Evolutionary conservation across 1,140 invertebrate genomes (phyloP), one percentile per base, ranked within the genome.

Genomic region (Colletes gigas): DNA sequence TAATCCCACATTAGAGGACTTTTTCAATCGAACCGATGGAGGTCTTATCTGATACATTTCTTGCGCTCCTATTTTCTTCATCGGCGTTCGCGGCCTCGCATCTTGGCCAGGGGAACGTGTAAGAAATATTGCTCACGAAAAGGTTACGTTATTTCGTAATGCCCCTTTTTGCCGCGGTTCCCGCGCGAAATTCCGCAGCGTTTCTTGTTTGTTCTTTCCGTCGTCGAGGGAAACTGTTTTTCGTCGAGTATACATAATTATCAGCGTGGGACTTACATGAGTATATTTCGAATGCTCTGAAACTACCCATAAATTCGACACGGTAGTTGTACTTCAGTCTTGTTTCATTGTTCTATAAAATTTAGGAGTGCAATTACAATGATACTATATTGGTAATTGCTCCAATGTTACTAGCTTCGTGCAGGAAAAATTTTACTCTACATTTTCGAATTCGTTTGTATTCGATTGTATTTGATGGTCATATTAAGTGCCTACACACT

Each of bases 11-110:
- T 79, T 79, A 79, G 60, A 72, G 39, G 15, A 65, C 39, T 73
- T 73, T 78, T 73, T 79, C 77, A 50, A 50, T 62, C 44, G 59
- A 30, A 8, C 39, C 39, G 77, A 73, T 19, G 19, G 69, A 39
- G 39, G 50, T 6, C 50, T 78, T 72, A 78, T 78, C 69, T 73
- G 69, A 79, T 79, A 79, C 69, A 73, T 39, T 79, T 79, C 77
- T 79, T 79, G 50, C 59, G 39, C 67, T 50, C 14, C 57, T 78
- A 47, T 73, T 72, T 65, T 65, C 69, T 41, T 44, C 41, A 39
- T 4, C 9, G 21, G 12, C 21, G 17, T 17, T 54, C 19, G 21
- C 47, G 4, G 6, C 47, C 52, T 63, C 47, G 76, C 67, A 71
- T 78, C 76, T 0, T 15, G 41, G 19, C 10, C 3, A 10, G n/a